Evolutionary conservation across 2,888 invertebrate species (phyloP).

Genomic region (Junonia oenone): DNA sequence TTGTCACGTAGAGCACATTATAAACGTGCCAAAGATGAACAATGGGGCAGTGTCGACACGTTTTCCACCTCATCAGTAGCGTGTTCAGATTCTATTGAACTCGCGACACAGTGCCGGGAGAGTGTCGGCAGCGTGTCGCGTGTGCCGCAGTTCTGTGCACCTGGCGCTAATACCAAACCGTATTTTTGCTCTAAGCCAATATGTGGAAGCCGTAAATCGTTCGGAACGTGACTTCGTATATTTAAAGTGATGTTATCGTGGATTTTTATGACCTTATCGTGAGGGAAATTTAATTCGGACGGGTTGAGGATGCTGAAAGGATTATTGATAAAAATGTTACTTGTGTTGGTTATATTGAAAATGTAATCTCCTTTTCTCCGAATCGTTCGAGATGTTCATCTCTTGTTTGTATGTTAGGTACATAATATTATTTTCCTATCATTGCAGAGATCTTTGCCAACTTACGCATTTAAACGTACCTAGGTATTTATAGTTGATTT

Average conservation of each 20-base stretch:
- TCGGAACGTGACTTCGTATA: constrained; percentile 25
- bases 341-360: not conserved
- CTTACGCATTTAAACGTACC: too few species aligned
- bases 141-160: constrained; percentile 12
- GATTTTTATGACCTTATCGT: constrained; percentile 20
- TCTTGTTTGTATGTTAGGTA: too few species aligned
- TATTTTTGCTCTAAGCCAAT: constrained; percentile 25
- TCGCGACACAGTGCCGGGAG: constrained; percentile 1
- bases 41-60: not conserved
- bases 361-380: too few species aligned
- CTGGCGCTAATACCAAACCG: constrained; percentile 19
- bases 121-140: constrained; percentile 11
- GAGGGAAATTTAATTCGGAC: constrained; percentile 16
- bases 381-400: too few species aligned
- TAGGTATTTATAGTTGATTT: too few species aligned
- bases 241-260: constrained; percentile 20
- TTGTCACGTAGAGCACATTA: constrained; percentile 3
- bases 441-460: too few species aligned
- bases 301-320: not conserved
- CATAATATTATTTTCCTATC: too few species aligned
- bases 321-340: not conserved
- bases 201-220: constrained; percentile 28
- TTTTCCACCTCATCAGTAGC: constrained; percentile 2
- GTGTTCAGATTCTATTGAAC: not conserved
- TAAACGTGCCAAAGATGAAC: constrained; percentile 1